These are phyloP conservation scores for Siphamia tubifer DNA, from an alignment of 2,113 vertebrate species.

Conservation along the genomic window DNA sequence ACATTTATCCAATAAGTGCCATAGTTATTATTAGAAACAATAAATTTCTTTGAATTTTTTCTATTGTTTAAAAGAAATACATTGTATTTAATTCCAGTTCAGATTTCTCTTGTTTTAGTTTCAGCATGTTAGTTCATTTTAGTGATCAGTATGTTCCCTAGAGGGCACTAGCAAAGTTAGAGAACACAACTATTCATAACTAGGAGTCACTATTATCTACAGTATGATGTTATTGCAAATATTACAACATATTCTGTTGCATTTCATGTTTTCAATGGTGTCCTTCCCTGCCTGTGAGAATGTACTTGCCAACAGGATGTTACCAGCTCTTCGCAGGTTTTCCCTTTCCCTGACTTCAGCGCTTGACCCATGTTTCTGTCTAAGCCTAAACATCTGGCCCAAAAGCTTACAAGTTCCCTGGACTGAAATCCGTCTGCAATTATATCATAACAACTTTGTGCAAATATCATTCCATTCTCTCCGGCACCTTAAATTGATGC, in stretches of 20 bases:
- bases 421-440: background rate
- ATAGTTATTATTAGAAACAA: too few species aligned
- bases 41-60: too few species aligned
- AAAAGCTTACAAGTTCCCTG: background rate
- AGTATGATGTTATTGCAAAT: background rate
- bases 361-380: background rate
- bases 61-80: too few species aligned
- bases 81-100: too few species aligned
- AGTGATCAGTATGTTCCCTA: background rate
- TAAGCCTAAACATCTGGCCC: background rate
- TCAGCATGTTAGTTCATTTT: background rate
- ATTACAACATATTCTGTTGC: too few species aligned
- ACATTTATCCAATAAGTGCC: too few species aligned
- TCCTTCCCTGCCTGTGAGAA: background rate
- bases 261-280: too few species aligned
- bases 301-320: background rate
- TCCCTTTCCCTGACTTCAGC: background rate
- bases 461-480: background rate
- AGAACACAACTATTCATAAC: too few species aligned
- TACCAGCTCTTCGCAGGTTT: background rate
- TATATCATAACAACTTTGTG: background rate
- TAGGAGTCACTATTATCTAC: too few species aligned
- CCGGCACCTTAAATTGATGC: background rate
- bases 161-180: background rate
- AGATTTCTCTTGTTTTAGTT: too few species aligned